These are phyloP conservation scores for Maconellicoccus hirsutus DNA, from an alignment of 1,140 invertebrate species.

Conservation along the genomic window DNA sequence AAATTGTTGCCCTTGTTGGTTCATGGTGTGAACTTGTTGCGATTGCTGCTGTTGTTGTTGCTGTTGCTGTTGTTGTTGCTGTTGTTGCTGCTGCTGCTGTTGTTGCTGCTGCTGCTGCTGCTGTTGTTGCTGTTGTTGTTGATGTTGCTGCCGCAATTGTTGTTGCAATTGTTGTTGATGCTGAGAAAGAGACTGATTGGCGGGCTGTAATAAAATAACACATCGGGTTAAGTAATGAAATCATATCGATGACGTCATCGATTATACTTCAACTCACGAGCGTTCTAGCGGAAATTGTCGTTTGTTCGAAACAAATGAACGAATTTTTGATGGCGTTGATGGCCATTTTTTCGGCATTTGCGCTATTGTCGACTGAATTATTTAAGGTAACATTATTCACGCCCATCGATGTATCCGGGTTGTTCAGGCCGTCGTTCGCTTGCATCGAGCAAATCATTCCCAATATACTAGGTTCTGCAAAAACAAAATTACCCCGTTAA, in stretches of 20 bases:
- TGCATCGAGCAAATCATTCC: neutral
- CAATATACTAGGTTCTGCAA: neutral
- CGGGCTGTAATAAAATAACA: no score
- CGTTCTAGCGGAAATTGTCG: neutral
- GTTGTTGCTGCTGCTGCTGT: slow-evolving; percentile 25
- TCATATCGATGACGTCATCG: neutral
- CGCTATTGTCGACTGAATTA: neutral
- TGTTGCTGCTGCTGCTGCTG: slow-evolving; percentile 35
- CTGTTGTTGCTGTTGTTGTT: slow-evolving; percentile 30
- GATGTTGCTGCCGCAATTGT: slow-evolving; percentile 28
- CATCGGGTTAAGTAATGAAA: no score
- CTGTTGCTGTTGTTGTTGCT: slow-evolving; percentile 21
- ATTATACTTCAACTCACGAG: neutral
- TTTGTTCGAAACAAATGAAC: slow-evolving; percentile 61
- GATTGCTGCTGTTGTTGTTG: slow-evolving; percentile 35
- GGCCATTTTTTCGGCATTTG: slow-evolving; percentile 54
- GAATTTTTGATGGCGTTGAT: slow-evolving; percentile 82
- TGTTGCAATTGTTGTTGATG: neutral
- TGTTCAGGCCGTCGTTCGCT: neutral
- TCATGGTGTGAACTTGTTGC: neutral
- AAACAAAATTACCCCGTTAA: neutral
- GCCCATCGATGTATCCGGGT: neutral
- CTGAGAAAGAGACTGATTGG: no score
- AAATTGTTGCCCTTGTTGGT: slow-evolving; percentile 28
- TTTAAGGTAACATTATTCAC: slow-evolving; percentile 13